Conservation (phyloP, 2,888 invertebrate genomes). For the Nipponacmea schrenckii region DNA sequence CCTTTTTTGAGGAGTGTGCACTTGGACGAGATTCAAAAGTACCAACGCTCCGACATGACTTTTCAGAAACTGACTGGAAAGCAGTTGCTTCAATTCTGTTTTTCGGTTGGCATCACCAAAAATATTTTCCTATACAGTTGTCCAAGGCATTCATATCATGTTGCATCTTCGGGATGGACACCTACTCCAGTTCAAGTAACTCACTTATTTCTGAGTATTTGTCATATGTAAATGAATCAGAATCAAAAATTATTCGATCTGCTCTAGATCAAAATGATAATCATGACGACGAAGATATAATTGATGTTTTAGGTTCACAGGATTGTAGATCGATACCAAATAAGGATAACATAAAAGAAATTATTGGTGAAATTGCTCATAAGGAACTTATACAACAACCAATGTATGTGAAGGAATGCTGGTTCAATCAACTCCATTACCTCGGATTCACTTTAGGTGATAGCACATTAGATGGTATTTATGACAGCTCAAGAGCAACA, state of each 20-base stretch:
- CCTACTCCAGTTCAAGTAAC: neutral
- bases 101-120: conserved; percentile 4
- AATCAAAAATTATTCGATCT: neutral
- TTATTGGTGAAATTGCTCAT: conserved; percentile 3
- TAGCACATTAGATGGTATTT: neutral
- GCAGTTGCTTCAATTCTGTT: neutral
- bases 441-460: neutral
- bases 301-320: neutral
- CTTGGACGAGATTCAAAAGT: neutral
- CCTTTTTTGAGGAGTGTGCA: neutral
- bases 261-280: neutral
- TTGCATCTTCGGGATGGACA: neutral
- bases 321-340: neutral
- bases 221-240: neutral
- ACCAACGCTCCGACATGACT: neutral
- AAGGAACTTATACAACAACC: neutral
- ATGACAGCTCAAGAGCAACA: neutral
- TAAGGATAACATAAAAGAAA: neutral
- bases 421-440: neutral
- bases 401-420: neutral
- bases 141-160: conserved; percentile 1
- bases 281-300: conserved; percentile 1
- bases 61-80: neutral
- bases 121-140: conserved; percentile 3
- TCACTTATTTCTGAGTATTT: conserved; percentile 2